A percentile compares a stretch with the other conserved stretches of the same genome.
phyloP scores from a whole-genome alignment of 2,797 vertebrate species.

The Threskiornis aethiopicus region DNA sequence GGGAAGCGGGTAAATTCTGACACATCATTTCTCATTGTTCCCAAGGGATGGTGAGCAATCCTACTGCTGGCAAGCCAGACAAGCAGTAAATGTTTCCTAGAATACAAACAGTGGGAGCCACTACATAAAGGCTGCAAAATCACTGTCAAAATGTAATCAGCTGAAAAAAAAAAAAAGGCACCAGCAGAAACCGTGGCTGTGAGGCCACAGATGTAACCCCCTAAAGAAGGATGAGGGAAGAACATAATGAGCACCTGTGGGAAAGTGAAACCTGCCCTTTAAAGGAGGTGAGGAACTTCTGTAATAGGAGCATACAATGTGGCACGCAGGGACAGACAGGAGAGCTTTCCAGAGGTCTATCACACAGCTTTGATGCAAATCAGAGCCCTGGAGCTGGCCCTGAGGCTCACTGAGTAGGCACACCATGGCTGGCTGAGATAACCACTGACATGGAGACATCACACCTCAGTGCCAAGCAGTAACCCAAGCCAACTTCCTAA shows the following conservation, averaged over 20 bases:
- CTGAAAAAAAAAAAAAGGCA: background rate
- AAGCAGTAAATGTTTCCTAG: slow-evolving; percentile 55
- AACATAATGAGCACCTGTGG: background rate
- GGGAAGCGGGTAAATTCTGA: slow-evolving; percentile 38
- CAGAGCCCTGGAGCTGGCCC: background rate
- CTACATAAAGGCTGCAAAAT: slow-evolving; percentile 19
- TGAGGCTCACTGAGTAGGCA: accelerated
- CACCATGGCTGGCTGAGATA: background rate
- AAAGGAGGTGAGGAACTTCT: background rate
- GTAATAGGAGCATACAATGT: background rate
- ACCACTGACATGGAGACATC: background rate
- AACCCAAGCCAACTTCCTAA: background rate
- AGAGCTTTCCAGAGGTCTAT: background rate
- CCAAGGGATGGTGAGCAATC: slow-evolving; percentile 37
- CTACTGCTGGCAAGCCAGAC: slow-evolving; percentile 27
- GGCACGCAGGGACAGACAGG: background rate
- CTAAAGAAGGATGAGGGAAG: background rate
- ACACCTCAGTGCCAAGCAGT: background rate
- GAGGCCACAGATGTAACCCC: background rate
- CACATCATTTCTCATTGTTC: slow-evolving; percentile 58
- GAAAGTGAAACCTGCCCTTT: background rate
- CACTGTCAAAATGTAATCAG: background rate
- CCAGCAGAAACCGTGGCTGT: background rate
- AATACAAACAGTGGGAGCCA: slow-evolving; percentile 13
- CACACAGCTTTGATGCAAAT: background rate